phyloP scores from a whole-genome alignment of 2,888 invertebrate genomes.

The Volucella bombylans region DNA sequence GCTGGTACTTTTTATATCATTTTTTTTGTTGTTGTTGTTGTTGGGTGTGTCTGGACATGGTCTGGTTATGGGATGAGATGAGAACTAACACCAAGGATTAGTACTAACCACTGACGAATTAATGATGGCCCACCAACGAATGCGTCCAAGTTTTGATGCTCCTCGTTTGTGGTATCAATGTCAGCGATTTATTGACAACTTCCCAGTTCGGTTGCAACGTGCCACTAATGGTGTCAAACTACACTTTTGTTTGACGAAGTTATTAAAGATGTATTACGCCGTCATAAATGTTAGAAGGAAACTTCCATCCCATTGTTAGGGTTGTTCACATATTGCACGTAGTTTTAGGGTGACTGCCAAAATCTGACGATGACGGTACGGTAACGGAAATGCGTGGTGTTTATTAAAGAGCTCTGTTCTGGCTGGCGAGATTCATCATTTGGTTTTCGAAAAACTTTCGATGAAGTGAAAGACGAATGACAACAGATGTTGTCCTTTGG shows the following conservation, averaged over 20 bases:
- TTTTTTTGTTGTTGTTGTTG: not conserved
- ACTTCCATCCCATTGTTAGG: slow-evolving; percentile 16
- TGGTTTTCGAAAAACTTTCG: slow-evolving; percentile 27
- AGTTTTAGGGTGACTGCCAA: slow-evolving; percentile 36
- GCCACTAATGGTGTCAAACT: slow-evolving; percentile 46
- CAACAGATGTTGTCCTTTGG: slow-evolving; percentile 42
- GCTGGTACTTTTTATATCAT: not conserved
- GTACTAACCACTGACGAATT: slow-evolving; percentile 63
- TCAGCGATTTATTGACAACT: slow-evolving; percentile 60
- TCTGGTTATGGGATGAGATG: not conserved
- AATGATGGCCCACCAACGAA: slow-evolving; percentile 53
- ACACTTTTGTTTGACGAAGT: slow-evolving; percentile 66
- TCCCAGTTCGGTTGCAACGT: slow-evolving; percentile 19
- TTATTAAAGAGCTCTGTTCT: slow-evolving; percentile 62
- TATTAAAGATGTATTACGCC: slow-evolving; percentile 71
- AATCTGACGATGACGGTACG: slow-evolving; percentile 28
- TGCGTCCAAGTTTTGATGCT: slow-evolving; percentile 44
- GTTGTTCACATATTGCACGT: slow-evolving; percentile 39
- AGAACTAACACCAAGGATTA: slow-evolving; percentile 46
- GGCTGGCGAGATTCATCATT: slow-evolving; percentile 50
- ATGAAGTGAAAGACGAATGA: slow-evolving; percentile 54
- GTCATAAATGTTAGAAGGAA: slow-evolving; percentile 63
- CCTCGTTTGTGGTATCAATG: slow-evolving; percentile 31
- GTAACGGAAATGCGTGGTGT: slow-evolving; percentile 68
- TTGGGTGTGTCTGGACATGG: slow-evolving; percentile 40